These are phyloP conservation scores for Phragmatobia fuliginosa DNA, from an alignment of 2,888 invertebrate species.

Conservation along the genomic window DNA sequence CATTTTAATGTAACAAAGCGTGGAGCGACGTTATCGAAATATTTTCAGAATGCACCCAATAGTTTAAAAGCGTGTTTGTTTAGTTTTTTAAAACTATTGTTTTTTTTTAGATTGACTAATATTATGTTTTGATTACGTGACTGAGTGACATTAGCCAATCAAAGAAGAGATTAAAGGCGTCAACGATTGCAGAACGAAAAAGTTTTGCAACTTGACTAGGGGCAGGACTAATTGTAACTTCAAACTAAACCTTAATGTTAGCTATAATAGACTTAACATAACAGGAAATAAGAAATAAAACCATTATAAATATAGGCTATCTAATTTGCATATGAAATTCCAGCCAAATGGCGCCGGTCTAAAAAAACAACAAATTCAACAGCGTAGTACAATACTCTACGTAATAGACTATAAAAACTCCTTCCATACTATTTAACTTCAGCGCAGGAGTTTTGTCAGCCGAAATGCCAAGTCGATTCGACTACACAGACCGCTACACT, in stretches of 20 bases:
- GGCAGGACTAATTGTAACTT: background rate
- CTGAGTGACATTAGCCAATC: too few relatives aligned
- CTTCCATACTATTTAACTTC: slow-evolving; percentile 62
- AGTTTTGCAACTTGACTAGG: too few relatives aligned
- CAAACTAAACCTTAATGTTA: background rate
- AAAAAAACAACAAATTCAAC: background rate
- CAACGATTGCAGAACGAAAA: too few relatives aligned
- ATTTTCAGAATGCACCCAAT: too few relatives aligned
- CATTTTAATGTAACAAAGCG: too few relatives aligned
- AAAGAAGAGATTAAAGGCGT: too few relatives aligned
- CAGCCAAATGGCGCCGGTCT: background rate
- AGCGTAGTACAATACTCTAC: background rate
- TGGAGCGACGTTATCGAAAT: too few relatives aligned
- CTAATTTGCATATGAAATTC: background rate
- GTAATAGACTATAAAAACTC: slow-evolving; percentile 3
- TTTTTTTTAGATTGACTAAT: too few relatives aligned
- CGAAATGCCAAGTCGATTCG: slow-evolving; percentile 82
- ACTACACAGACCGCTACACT: slow-evolving; percentile 77
- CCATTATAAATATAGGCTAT: slow-evolving; percentile 5
- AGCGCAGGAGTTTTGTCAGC: slow-evolving; percentile 78
- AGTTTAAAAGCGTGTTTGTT: too few relatives aligned
- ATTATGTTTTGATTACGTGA: too few relatives aligned
- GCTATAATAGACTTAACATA: slow-evolving; percentile 3
- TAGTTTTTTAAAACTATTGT: too few relatives aligned
- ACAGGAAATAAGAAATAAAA: background rate